Evolutionary conservation across 2,797 vertebrate genomes (phyloP), one percentile per base, ranked within the genome.

Genomic region (Cossypha niveicapilla): DNA sequence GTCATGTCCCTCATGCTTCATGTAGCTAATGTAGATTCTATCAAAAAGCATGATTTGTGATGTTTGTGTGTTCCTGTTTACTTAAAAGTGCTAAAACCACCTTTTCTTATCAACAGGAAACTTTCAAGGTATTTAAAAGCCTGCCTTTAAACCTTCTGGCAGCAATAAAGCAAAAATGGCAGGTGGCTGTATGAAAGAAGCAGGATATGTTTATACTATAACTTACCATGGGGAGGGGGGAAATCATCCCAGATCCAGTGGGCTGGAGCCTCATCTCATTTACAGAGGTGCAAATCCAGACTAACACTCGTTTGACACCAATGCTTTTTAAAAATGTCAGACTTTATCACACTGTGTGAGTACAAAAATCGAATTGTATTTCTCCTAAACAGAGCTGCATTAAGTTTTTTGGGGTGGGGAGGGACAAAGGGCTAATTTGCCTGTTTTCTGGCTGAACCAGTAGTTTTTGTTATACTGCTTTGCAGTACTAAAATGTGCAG

Each of bases 101-200:
- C 88, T 97, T 97, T 96, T 96, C 97, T 98, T 98, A 98, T 97
- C 97, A 97, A 97, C 96, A 94, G 91, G 90, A 97, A 98, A 97
- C 96, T 97, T 98, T 97, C 94, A 97, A 95, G 96, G 67, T 96
- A 96, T 97, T 97, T 97, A 96, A 98, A 97, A 97, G 96, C 95
- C 85, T 90, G 79, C 68, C 94, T 97, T 97, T 97, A 97, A 97
- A 90, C 92, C 94, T 97, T 91, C 94, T 94, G 93, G 83, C 93
- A 81, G 72, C 88, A 97, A 96, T 94, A 97, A 96, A 96, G 97
- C 83, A 97, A 83, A 97, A 96, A 96, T 97, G 92, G 96, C 96
- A 97, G 96, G 96, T 95, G 96, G 94, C 71, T 96, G 63, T 92
- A 92, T 96, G 96, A 97, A 97, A 97, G 97, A 84, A 80, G 61